Conservation (phyloP, 2,113 vertebrate species). For the Engraulis encrasicolus region DNA sequence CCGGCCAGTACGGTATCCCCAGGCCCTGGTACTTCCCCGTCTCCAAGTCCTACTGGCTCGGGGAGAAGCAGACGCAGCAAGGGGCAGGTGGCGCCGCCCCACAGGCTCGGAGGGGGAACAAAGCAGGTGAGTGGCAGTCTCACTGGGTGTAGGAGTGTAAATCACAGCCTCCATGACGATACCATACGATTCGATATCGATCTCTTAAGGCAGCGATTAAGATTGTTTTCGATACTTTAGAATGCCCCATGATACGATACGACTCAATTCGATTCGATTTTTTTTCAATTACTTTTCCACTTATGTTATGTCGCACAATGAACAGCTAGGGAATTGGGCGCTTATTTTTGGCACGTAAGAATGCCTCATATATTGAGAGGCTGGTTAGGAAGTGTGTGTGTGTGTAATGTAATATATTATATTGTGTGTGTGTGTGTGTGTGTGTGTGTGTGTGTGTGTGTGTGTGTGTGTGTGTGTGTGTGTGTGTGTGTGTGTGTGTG, state of each 20-base stretch:
- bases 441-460: not conserved
- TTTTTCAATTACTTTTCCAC: not conserved
- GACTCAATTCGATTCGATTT: not conserved
- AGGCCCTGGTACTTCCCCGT: constrained; percentile 89
- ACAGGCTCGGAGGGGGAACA: constrained; percentile 69
- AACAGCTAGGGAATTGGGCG: no score
- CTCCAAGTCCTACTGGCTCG: constrained; percentile 86
- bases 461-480: no score
- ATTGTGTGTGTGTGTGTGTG: not conserved
- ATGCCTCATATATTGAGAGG: not conserved
- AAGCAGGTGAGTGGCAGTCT: constrained; percentile 76
- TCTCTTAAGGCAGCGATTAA: no score
- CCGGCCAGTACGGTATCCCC: constrained; percentile 88
- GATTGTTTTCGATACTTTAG: no score
- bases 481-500: no score
- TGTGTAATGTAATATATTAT: no score
- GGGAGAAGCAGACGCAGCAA: constrained; percentile 66
- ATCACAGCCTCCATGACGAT: no score
- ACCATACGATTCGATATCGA: no score
- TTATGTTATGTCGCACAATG: no score
- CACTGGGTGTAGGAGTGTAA: no score
- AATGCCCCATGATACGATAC: not conserved
- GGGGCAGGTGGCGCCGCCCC: constrained; percentile 62
- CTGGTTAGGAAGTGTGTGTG: no score
- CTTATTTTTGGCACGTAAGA: not conserved